phyloP scores from a whole-genome alignment of 2,797 vertebrate species.

The Hypotaenidia philippensis region DNA sequence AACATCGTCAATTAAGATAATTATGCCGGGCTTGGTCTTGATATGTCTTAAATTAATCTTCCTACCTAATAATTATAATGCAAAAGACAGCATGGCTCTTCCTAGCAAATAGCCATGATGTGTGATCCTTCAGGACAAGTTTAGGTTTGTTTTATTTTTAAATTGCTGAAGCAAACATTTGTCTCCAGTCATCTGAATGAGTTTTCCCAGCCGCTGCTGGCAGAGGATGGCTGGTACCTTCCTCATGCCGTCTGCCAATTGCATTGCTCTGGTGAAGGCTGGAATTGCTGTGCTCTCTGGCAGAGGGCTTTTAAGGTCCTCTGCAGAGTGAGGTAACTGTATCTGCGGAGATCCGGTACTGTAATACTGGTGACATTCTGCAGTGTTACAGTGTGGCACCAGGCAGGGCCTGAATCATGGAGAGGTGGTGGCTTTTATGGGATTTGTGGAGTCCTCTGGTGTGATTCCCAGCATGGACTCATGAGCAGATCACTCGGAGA shows the following conservation, averaged over 20 bases:
- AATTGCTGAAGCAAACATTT: neutral
- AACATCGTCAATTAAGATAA: neutral
- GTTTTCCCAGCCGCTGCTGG: neutral
- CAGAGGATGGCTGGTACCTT: neutral
- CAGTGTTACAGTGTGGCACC: neutral
- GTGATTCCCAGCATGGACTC: accelerated
- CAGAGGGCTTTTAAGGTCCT: neutral
- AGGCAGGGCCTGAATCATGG: neutral
- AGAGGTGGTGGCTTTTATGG: neutral
- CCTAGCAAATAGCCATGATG: neutral
- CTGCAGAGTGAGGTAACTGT: neutral
- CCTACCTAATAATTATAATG: neutral
- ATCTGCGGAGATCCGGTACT: neutral
- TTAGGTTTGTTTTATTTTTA: neutral
- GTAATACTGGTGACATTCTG: neutral
- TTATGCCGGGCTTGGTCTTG: neutral
- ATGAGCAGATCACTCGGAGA: neutral
- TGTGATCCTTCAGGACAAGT: neutral
- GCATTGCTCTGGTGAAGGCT: neutral
- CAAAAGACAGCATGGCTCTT: neutral
- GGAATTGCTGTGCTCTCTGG: neutral
- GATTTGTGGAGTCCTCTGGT: neutral
- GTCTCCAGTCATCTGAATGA: neutral
- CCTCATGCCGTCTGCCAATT: neutral
- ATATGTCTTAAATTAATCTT: neutral